Evolutionary conservation across 2,113 vertebrate genomes (phyloP).

Genomic region (Caracal caracal): DNA sequence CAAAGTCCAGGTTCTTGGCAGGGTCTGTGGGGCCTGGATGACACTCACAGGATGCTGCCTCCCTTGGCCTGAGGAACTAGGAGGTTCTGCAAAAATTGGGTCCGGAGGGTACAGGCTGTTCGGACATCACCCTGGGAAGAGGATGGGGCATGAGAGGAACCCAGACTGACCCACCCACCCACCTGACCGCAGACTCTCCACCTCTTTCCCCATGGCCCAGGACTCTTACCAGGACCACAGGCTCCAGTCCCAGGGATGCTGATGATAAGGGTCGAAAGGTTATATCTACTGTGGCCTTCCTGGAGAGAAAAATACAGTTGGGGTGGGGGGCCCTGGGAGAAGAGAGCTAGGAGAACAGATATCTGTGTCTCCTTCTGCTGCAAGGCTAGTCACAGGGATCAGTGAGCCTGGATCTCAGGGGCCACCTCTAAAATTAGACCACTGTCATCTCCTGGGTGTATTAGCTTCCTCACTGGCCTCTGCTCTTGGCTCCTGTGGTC

Average conservation of each 20-base stretch:
- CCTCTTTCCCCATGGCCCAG: neutral
- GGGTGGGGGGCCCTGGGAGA: neutral
- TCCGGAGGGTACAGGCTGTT: slow-evolving; percentile 72
- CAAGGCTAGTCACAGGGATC: neutral
- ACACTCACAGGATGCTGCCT: slow-evolving; percentile 30
- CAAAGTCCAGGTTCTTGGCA: neutral
- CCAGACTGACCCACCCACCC: neutral
- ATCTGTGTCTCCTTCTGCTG: neutral
- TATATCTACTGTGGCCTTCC: slow-evolving; percentile 72
- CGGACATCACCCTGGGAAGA: slow-evolving; percentile 74
- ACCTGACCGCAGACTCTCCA: neutral
- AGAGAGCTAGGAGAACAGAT: neutral
- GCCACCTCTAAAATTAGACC: neutral
- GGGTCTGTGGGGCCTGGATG: neutral
- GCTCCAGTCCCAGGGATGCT: slow-evolving; percentile 62
- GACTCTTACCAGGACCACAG: slow-evolving; percentile 80
- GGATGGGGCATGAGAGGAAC: neutral
- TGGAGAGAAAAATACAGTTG: slow-evolving; percentile 27
- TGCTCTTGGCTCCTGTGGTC: neutral
- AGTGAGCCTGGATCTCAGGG: neutral
- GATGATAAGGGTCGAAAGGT: slow-evolving; percentile 56
- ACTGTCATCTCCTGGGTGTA: neutral
- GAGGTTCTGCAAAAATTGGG: slow-evolving; percentile 77
- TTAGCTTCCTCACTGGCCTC: neutral
- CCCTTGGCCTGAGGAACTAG: slow-evolving; percentile 52